phyloP scores from a whole-genome alignment of 2,113 vertebrate genomes.

The Myrmophylax atrothorax region DNA sequence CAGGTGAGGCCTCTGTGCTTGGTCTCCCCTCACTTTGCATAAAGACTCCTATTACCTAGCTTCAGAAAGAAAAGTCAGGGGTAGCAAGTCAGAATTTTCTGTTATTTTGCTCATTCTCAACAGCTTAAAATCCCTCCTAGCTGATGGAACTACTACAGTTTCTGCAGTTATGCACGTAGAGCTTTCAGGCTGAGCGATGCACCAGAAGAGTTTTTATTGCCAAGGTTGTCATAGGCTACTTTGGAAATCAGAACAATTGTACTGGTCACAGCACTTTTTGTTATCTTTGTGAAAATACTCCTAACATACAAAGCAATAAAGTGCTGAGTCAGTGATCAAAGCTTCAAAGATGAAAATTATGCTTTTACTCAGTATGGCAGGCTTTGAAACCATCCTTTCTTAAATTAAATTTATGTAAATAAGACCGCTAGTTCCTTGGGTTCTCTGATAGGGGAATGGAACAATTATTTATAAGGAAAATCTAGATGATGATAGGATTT shows the following conservation, averaged over 20 bases:
- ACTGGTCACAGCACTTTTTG: neutral
- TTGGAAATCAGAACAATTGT: neutral
- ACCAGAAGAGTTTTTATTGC: neutral
- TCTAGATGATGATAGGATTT: neutral
- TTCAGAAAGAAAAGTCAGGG: neutral
- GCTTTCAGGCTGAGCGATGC: neutral
- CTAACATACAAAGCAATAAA: slow-evolving; percentile 11
- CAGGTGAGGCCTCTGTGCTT: neutral
- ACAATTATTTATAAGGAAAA: neutral
- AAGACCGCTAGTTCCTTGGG: neutral
- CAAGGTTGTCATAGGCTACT: neutral
- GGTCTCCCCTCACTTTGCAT: neutral
- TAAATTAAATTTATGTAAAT: slow-evolving; percentile 27
- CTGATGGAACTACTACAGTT: neutral
- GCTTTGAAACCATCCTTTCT: neutral
- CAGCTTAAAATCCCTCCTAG: neutral
- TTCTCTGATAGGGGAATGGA: neutral
- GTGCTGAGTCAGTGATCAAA: neutral
- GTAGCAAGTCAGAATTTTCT: neutral
- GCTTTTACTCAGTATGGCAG: neutral
- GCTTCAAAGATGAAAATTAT: neutral
- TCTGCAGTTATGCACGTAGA: neutral
- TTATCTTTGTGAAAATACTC: neutral
- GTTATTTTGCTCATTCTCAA: neutral
- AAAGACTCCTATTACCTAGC: neutral